Conservation (phyloP, 1,140 invertebrate genomes). For the Cardiocondyla obscurior region DNA sequence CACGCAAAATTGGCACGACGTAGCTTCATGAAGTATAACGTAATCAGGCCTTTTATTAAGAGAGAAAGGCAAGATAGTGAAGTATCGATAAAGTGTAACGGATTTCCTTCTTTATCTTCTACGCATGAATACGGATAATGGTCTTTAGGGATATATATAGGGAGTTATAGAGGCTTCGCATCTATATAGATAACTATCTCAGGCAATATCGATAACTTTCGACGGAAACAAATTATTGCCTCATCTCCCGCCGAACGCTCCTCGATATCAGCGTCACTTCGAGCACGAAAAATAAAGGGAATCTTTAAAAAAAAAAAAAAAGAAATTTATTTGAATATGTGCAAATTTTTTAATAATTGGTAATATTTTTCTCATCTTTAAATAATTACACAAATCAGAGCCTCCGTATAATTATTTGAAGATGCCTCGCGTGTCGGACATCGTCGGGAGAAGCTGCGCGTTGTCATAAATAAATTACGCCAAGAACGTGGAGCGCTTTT, state of each 20-base stretch:
- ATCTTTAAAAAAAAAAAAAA: too few relatives aligned
- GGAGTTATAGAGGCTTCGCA: conserved; percentile 26
- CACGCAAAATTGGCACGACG: background rate
- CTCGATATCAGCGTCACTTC: conserved; percentile 15
- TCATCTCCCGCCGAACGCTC: background rate
- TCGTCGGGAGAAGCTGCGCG: background rate
- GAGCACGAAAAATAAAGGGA: background rate
- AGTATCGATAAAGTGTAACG: conserved; percentile 32
- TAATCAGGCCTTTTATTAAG: background rate
- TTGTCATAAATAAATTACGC: conserved; percentile 69
- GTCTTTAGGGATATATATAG: conserved; percentile 39
- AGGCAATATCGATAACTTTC: conserved; percentile 67
- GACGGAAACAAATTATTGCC: conserved; percentile 53
- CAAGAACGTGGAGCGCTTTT: background rate
- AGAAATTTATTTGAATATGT: too few relatives aligned
- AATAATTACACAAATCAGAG: too few relatives aligned
- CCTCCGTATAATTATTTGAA: background rate
- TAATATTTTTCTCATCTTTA: too few relatives aligned
- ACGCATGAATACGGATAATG: conserved; percentile 59
- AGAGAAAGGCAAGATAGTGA: background rate
- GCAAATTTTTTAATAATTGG: too few relatives aligned
- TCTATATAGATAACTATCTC: conserved; percentile 58
- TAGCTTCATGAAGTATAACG: background rate
- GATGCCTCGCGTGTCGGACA: background rate
- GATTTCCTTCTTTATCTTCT: conserved; percentile 58